phyloP scores from a whole-genome alignment of 2,888 invertebrate genomes.

The Pedicia rivosa region DNA sequence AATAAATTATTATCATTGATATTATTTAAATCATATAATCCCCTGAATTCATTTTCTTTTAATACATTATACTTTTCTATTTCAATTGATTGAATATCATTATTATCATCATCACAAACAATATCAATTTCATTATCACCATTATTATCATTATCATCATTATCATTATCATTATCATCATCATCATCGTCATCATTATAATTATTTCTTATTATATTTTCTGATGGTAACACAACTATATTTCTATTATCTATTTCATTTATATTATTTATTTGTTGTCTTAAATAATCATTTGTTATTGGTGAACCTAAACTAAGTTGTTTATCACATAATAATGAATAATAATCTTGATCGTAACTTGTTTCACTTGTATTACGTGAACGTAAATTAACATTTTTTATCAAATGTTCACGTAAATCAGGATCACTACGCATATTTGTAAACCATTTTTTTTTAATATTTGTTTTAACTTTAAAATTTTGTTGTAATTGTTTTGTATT shows the following conservation, averaged over 20 bases:
- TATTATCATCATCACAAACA: no score
- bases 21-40: background rate
- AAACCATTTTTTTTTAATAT: slow-evolving; percentile 1
- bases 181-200: background rate
- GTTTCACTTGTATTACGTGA: slow-evolving; percentile 3
- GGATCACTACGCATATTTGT: slow-evolving; percentile 21
- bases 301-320: slow-evolving; percentile 24
- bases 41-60: background rate
- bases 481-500: background rate
- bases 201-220: background rate
- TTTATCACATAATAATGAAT: slow-evolving; percentile 24
- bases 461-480: background rate
- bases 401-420: slow-evolving; percentile 21
- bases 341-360: slow-evolving; percentile 15
- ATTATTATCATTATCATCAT: background rate
- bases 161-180: background rate
- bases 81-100: background rate
- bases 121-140: background rate
- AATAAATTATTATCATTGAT: no score
- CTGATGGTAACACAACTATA: background rate
- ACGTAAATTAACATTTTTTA: slow-evolving; percentile 13
- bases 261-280: no score
- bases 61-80: background rate
- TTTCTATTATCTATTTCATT: no score
- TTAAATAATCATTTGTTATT: no score